These are phyloP conservation scores for Timema cristinae DNA, from an alignment of 2,888 invertebrate species.

Conservation along the genomic window DNA sequence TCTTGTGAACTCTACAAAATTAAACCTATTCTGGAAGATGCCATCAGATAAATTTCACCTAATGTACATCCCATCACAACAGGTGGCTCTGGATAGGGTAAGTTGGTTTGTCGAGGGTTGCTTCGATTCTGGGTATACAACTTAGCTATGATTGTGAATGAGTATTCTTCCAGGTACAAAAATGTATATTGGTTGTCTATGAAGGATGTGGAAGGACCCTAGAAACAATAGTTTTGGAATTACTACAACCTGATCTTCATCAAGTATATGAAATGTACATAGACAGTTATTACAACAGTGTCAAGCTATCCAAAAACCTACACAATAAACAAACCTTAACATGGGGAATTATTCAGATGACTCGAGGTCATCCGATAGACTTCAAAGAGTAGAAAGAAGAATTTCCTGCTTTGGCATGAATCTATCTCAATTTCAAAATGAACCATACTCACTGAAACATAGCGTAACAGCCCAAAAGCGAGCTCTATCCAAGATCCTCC, in stretches of 20 bases:
- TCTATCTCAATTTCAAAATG: too few species aligned
- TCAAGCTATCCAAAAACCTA: conserved; percentile 27
- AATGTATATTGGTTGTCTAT: conserved; percentile 33
- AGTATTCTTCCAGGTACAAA: conserved; percentile 33
- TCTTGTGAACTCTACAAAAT: conserved; percentile 2
- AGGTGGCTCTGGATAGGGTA: conserved; percentile 32
- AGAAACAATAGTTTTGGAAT: conserved; percentile 26
- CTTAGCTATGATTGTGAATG: conserved; percentile 25
- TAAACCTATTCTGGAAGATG: conserved; percentile 15
- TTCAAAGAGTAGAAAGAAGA: not conserved
- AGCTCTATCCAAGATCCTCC: too few species aligned
- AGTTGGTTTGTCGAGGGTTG: conserved; percentile 34
- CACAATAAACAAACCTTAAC: conserved; percentile 28
- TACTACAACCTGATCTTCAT: conserved; percentile 7
- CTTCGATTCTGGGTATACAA: conserved; percentile 33
- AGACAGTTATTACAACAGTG: conserved; percentile 29
- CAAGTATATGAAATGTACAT: conserved; percentile 14
- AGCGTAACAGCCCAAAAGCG: too few species aligned
- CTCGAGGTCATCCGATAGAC: conserved; percentile 14
- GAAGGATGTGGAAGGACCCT: conserved; percentile 28
- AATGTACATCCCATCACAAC: conserved; percentile 30
- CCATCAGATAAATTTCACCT: conserved; percentile 30
- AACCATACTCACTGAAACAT: too few species aligned
- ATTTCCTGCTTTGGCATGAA: too few species aligned
- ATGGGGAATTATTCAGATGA: conserved; percentile 31